Conservation (phyloP, 2,113 vertebrate species). For the Sterna hirundo region DNA sequence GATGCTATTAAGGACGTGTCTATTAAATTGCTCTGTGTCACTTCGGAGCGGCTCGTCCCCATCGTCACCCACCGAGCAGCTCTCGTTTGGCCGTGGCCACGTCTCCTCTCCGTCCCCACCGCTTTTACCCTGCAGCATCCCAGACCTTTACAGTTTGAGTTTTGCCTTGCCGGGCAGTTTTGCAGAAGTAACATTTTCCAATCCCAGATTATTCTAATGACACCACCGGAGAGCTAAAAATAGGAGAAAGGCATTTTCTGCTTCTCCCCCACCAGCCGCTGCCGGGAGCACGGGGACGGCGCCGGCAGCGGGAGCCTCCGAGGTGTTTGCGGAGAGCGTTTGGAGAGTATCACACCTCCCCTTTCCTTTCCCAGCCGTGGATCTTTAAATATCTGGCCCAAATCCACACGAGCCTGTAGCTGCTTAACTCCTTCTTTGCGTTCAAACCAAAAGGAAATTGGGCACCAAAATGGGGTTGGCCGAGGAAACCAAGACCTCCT, state of each 20-base stretch:
- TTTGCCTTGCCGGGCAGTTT: not conserved
- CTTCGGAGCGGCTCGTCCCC: not conserved
- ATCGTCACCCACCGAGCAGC: rapidly evolving
- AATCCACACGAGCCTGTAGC: slow-evolving; percentile 22
- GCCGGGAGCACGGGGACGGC: not conserved
- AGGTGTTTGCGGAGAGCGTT: slow-evolving; percentile 30
- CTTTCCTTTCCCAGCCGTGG: not conserved
- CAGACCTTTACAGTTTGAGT: not conserved
- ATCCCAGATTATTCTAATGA: slow-evolving; percentile 29
- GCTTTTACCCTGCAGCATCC: not conserved
- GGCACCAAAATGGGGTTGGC: not conserved
- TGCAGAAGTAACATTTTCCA: not conserved
- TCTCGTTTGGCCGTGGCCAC: rapidly evolving
- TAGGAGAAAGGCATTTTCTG: slow-evolving; percentile 34
- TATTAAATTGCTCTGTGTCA: not conserved
- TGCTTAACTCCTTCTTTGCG: slow-evolving; percentile 40
- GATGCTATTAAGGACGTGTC: not conserved
- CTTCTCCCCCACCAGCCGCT: not conserved
- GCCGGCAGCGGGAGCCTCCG: not conserved
- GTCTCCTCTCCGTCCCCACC: not conserved
- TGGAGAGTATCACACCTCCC: slow-evolving; percentile 52
- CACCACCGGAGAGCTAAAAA: not conserved
- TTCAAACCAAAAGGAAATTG: not conserved
- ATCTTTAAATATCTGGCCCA: slow-evolving; percentile 70
- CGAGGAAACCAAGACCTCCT: rapidly evolving